Base-by-base conservation (phyloP, 2,888 invertebrate species). In the Pollenia griseotomentosa region DNA sequence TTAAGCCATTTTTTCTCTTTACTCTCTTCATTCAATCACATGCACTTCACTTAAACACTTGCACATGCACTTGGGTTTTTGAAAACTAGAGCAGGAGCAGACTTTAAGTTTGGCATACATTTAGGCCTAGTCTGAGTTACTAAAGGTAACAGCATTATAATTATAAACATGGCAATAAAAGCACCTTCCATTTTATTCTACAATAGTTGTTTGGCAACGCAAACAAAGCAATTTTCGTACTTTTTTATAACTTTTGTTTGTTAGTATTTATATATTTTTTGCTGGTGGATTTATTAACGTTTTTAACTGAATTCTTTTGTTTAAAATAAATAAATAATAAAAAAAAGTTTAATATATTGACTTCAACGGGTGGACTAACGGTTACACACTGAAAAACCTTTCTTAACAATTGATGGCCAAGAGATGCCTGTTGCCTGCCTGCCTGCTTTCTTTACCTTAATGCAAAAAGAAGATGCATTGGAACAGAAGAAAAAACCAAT, bases 321-420 rank as follows among this genome's bases (percentile, higher is more conserved):
- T 83, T 73, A 74, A 86, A 63, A 23, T 42, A 48, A 57, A 73
- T 16, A 74, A 66, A 51, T 19, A 12, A 51, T n/a, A 61, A 68
- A 46, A 66, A 61, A 61, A 84, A 71, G 23, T 48, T 71, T 83
- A 53, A 65, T 61, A 59, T 57, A 78, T 63, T 85, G 81, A 87
- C 74, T 87, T 84, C 63, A 57, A 82, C 87, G 85, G 81, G 55
- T 87, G 80, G 87, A 87, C 85, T 81, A 87, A 87, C 87, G 87
- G 85, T 85, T 78, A 87, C 81, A 74, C 78, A 87, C 87, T 87
- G 81, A 84, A 81, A 63, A 84, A 74, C 77, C 84, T 85, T 87
- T 87, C 77, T 85, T 87, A 81, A 68, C 77, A 81, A 78, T 82
- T 68, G 87, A 85, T 87, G 81, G 51, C 68, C 53, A 81, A 87